These are phyloP conservation scores for Lates calcarifer DNA, from an alignment of 2,113 vertebrate species.

Conservation along the genomic window DNA sequence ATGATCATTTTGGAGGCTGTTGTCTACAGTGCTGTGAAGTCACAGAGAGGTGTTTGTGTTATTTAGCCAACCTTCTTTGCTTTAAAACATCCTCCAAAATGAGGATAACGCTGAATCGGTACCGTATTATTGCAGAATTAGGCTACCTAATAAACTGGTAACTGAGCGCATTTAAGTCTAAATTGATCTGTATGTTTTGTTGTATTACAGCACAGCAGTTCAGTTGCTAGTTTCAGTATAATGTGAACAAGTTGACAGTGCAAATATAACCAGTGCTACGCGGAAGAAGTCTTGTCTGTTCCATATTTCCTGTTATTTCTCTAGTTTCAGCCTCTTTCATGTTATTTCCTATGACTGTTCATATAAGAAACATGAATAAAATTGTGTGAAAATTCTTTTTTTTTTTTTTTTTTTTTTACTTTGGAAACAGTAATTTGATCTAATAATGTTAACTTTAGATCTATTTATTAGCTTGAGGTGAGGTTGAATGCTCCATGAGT, in stretches of 20 bases:
- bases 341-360: not conserved
- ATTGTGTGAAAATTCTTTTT: not conserved
- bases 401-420: not conserved
- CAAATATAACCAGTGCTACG: not conserved
- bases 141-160: too few species aligned
- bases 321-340: not conserved
- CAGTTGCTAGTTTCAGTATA: not conserved
- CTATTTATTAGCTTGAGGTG: not conserved
- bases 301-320: slow-evolving; percentile 18
- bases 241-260: not conserved
- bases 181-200: not conserved
- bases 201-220: not conserved
- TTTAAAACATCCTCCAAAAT: not conserved
- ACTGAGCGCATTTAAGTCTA: not conserved
- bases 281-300: slow-evolving; percentile 13
- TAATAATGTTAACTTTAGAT: not conserved
- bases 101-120: not conserved
- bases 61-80: not conserved
- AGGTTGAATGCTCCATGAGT: not conserved
- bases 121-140: too few species aligned
- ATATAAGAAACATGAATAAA: too few species aligned
- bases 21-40: not conserved
- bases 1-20: not conserved
- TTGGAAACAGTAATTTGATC: not conserved
- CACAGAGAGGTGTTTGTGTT: not conserved